A percentile compares a stretch with the other conserved stretches of the same genome.
phyloP scores from a whole-genome alignment of 2,888 invertebrate genomes.

The Iphiclides podalirius region DNA sequence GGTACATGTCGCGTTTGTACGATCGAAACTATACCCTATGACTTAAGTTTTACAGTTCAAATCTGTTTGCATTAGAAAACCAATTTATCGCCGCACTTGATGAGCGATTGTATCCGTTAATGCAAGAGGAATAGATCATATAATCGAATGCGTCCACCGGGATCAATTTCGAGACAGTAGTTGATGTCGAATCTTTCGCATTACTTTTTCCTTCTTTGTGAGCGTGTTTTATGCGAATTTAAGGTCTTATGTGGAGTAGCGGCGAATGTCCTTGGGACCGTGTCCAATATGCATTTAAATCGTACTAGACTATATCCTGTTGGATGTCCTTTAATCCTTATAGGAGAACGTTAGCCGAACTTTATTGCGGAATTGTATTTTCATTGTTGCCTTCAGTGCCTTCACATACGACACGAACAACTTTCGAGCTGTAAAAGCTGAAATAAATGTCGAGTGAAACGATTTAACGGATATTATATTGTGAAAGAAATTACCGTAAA shows the following conservation, averaged over 20 bases:
- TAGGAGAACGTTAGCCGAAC: background rate
- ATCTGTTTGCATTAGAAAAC: slow-evolving; percentile 43
- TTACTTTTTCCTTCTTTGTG: slow-evolving; percentile 78
- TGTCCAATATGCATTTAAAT: slow-evolving; percentile 22
- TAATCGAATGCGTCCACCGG: too few relatives aligned
- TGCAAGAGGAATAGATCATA: too few relatives aligned
- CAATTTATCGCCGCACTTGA: slow-evolving; percentile 49
- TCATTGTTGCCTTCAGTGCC: background rate
- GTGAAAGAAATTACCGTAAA: too few relatives aligned
- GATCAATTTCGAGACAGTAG: slow-evolving; percentile 75
- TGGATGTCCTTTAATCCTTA: slow-evolving; percentile 3
- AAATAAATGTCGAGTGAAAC: too few relatives aligned
- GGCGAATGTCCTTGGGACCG: slow-evolving; percentile 33
- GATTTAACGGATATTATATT: too few relatives aligned
- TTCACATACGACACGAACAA: background rate
- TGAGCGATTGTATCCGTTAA: slow-evolving; percentile 44
- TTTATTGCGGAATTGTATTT: too few relatives aligned
- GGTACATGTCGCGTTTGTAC: slow-evolving; percentile 43
- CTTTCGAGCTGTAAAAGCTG: too few relatives aligned
- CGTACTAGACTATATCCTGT: slow-evolving; percentile 2
- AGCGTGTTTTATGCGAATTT: slow-evolving; percentile 75
- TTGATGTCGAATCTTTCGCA: slow-evolving; percentile 76
- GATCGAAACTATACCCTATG: slow-evolving; percentile 36
- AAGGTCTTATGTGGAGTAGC: slow-evolving; percentile 72
- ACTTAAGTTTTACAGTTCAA: slow-evolving; percentile 24